These are phyloP conservation scores for Diuraphis noxia DNA, from an alignment of 1,140 invertebrate genomes.

Conservation along the genomic window DNA sequence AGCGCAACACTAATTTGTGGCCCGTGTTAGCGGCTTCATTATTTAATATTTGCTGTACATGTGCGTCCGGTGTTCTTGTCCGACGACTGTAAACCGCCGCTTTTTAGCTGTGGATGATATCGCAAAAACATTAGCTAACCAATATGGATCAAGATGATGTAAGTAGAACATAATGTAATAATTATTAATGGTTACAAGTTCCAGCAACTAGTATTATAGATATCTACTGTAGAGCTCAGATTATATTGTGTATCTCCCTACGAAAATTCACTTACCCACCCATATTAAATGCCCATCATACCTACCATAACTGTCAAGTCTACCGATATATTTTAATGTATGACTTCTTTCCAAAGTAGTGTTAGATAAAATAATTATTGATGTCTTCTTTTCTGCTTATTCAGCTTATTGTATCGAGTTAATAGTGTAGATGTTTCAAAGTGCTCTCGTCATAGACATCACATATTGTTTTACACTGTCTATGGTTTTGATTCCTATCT, in stretches of 20 bases:
- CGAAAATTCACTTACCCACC: not conserved
- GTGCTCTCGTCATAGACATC: not conserved
- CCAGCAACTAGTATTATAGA: not conserved
- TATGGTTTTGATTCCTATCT: not conserved
- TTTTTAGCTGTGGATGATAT: not conserved
- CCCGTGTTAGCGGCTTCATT: no score
- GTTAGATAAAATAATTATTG: not conserved
- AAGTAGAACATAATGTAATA: slow-evolving; percentile 11
- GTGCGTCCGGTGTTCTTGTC: not conserved
- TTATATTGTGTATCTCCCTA: not conserved
- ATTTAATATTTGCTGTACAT: not conserved
- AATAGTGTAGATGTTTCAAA: no score
- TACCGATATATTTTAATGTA: not conserved
- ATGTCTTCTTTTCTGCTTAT: not conserved
- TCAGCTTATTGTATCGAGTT: no score
- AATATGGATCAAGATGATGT: slow-evolving; percentile 54
- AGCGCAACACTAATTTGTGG: not conserved
- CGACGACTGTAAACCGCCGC: no score
- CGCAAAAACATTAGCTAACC: not conserved
- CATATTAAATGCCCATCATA: not conserved
- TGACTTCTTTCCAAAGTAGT: not conserved
- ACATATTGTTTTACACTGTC: not conserved
- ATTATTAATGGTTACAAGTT: not conserved
- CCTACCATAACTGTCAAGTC: fast-evolving
- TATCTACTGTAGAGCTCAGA: not conserved